Evolutionary conservation across 2,888 invertebrate species (phyloP), one percentile per base, ranked within the genome.

Genomic region (Lottia scabra): DNA sequence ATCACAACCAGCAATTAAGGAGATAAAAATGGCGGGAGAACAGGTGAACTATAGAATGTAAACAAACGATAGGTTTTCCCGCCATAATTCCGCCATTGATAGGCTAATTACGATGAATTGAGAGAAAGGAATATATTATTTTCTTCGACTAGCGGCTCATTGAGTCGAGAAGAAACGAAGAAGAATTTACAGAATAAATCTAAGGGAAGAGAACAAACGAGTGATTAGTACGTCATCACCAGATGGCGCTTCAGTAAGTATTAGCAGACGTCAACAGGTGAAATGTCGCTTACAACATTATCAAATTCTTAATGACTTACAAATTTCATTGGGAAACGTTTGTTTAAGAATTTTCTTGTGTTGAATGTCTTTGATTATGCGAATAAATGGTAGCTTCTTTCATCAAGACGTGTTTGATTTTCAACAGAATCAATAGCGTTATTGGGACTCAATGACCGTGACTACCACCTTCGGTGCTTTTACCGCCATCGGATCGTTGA

Each of bases 221-320:
- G 19, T 56, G 56, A 56, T 56, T 56, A 56, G 56, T 56, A 23
- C 56, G 56, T 23, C 19, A 56, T 56, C 38, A 23, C 56, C 56
- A 56, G 56, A 56, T 56, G 56, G 56, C 56, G 56, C 56, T 23
- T 23, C 19, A 56, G 56, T 56, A 56, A 56, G 56, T 19, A 56
- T 23, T 56, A 13, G 56, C 56, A 56, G 56, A 13, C 56, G 56
- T 38, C 38, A 38, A 56, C 56, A 56, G 56, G 56, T 56, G 56
- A 56, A 56, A 23, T 56, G 56, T 23, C 56, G 56, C 56, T 56
- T 56, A 56, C 56, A 56, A 56, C 56, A 56, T 56, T 56, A 56
- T 56, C 56, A 56, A 23, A 56, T 56, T 56, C 56, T 56, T 56
- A 56, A 56, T 56, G 56, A 56, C 13, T 56, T 10, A 56, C 56